Conservation (phyloP, 2,113 vertebrate genomes). For the Elanoides forficatus region DNA sequence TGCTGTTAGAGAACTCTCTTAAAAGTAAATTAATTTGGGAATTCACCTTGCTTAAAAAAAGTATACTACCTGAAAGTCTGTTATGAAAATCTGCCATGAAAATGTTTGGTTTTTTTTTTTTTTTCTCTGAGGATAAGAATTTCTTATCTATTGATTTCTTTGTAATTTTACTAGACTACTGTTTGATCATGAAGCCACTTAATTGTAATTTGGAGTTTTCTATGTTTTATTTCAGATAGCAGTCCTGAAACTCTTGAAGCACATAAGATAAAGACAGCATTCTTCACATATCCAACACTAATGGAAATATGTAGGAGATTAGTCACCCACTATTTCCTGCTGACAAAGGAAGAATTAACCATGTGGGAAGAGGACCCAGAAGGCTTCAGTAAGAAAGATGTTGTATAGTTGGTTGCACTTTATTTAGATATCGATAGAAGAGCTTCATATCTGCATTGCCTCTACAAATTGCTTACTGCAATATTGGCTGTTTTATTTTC, state of each 20-base stretch:
- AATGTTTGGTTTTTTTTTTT: neutral
- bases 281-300: conserved; percentile 93
- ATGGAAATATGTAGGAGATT: conserved; percentile 92
- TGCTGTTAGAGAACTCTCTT: neutral
- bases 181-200: neutral
- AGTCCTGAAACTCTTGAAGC: conserved; percentile 94
- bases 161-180: neutral
- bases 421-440: neutral
- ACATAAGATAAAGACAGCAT: conserved; percentile 91
- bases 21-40: neutral
- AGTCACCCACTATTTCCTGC: conserved; percentile 93
- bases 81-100: neutral
- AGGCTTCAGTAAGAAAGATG: conserved; percentile 86
- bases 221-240: conserved; percentile 79
- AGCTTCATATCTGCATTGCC: neutral
- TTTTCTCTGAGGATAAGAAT: neutral
- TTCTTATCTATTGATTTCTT: neutral
- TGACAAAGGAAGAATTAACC: conserved; percentile 90
- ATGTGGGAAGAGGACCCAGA: conserved; percentile 99
- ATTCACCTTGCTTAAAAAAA: neutral
- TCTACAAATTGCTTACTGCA: neutral
- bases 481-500: neutral
- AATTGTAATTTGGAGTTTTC: neutral
- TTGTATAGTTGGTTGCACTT: neutral
- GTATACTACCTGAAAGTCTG: neutral